Base-by-base conservation (phyloP, 2,113 vertebrate genomes). In the Brachypteracias leptosomus region DNA sequence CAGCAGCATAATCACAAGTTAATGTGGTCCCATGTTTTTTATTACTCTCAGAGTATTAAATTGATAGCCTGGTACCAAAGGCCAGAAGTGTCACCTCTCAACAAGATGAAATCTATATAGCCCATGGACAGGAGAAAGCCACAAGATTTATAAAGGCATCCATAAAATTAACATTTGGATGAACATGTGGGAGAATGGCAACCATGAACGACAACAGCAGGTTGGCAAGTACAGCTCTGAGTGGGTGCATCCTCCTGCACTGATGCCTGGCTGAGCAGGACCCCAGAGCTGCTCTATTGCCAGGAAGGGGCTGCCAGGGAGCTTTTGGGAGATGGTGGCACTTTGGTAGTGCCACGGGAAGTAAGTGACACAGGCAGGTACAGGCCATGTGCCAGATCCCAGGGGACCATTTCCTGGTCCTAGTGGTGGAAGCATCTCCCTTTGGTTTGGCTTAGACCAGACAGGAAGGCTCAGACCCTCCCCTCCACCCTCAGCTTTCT, bases 11-110 rank as follows among this genome's bases (percentile, higher is more conserved):
- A 95, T 72, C 3, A 13, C 2, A 26, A 44, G 51, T 93, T 92
- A 88, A 85, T 74, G 63, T 5, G 59, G 36, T 71, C 91, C 72
- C 33, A 51, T 66, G 84, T 47, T 85, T 97, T 94, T 92, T 89
- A 70, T 62, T 65, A 75, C 75, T 59, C 47, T 93, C 81, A 42
- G 77, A 54, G 66, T 82, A 94, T 97, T 95, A 96, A 97, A 97
- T 93, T 96, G 97, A 98, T 96, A 83, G 96, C 85, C 90, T 86
- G 71, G 81, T 90, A 94, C 93, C 95, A 97, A 97, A 98, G 97
- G 97, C 97, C 95, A 96, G 79, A 95, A 95, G 86, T 95, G 97
- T 96, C 97, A 97, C 95, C 93, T 97, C 96, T 98, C 97, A 97
- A 93, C 94, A 96, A 97, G 95, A 97, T 92, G 96, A 97, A 97